phyloP scores from a whole-genome alignment of 2,888 invertebrate genomes.

The Chaitophorus viminalis region DNA sequence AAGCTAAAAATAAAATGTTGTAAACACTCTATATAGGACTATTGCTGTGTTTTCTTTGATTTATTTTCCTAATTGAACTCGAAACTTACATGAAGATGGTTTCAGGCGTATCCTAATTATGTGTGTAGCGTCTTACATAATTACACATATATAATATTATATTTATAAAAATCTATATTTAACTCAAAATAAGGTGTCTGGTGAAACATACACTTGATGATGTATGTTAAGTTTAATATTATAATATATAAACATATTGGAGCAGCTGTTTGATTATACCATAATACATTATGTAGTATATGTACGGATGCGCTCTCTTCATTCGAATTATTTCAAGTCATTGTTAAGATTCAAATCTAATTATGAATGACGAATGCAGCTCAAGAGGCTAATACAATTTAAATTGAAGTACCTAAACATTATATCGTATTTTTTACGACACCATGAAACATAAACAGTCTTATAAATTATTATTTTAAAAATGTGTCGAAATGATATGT shows the following conservation, averaged over 20 bases:
- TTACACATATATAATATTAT: not conserved
- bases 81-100: not conserved
- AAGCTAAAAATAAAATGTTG: not conserved
- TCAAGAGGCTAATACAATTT: not conserved
- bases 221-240: not conserved
- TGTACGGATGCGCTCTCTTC: not conserved
- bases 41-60: not conserved
- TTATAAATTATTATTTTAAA: not conserved
- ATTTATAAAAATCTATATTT: conserved; percentile 39
- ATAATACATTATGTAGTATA: too few species aligned
- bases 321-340: conserved; percentile 11
- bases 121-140: not conserved
- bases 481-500: not conserved
- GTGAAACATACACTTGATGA: not conserved
- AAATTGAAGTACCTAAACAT: not conserved
- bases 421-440: not conserved
- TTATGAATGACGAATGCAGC: not conserved
- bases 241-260: not conserved
- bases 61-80: conserved; percentile 24
- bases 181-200: conserved; percentile 22
- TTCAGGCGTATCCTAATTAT: conserved; percentile 17
- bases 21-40: not conserved
- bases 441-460: not conserved
- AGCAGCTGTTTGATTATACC: conserved; percentile 20
- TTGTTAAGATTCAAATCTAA: not conserved